phyloP scores from a whole-genome alignment of 2,888 invertebrate genomes.

The Melolontha melolontha region DNA sequence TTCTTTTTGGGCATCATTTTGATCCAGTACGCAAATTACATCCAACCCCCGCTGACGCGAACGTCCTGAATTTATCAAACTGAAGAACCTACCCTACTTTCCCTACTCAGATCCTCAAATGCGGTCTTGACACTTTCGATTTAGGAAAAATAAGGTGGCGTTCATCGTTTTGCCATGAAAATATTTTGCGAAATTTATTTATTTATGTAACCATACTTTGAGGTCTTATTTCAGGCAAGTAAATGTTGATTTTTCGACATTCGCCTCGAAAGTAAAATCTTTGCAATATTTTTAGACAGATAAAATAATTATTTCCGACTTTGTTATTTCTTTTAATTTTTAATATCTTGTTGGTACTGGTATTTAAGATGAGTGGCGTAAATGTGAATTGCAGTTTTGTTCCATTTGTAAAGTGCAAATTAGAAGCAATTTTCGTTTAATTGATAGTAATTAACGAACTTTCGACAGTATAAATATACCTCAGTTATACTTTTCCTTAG shows the following conservation, averaged over 20 bases:
- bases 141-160: slow-evolving; percentile 16
- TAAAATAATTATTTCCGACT: too few species aligned
- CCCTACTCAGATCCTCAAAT: slow-evolving; percentile 3
- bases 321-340: too few species aligned
- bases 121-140: slow-evolving; percentile 21
- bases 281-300: too few species aligned
- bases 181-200: slow-evolving; percentile 21
- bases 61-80: slow-evolving; percentile 4
- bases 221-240: not conserved
- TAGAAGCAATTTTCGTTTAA: too few species aligned
- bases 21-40: slow-evolving; percentile 20
- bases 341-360: too few species aligned
- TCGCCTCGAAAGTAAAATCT: too few species aligned
- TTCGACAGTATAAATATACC: too few species aligned
- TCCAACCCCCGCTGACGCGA: slow-evolving; percentile 16
- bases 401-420: too few species aligned
- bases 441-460: too few species aligned
- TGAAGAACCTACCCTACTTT: not conserved
- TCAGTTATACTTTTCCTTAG: too few species aligned
- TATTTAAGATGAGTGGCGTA: too few species aligned
- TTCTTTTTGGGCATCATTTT: slow-evolving; percentile 17
- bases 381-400: too few species aligned
- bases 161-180: slow-evolving; percentile 4
- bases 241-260: not conserved
- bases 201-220: slow-evolving; percentile 26